Evolutionary conservation across 2,888 invertebrate species (phyloP).

Genomic region (Lasiommata megera): DNA sequence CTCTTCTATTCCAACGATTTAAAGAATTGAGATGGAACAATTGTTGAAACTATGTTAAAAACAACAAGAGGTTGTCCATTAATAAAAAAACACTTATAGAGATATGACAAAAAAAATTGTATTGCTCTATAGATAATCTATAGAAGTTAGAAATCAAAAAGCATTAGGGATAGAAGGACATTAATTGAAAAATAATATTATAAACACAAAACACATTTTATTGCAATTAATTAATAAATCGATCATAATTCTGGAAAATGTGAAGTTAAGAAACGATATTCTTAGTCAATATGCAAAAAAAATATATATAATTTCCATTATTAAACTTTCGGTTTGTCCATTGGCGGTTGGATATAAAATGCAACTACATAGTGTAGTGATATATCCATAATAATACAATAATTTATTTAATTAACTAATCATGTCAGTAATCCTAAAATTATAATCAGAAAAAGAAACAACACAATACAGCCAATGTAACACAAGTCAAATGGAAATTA

Average conservation of each 20-base stretch:
- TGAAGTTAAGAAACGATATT: background rate
- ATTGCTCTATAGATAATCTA: no score
- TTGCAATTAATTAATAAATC: background rate
- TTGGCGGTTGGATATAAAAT: background rate
- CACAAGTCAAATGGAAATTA: background rate
- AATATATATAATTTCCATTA: background rate
- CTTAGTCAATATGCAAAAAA: background rate
- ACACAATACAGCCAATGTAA: conserved; percentile 1
- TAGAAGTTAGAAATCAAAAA: background rate
- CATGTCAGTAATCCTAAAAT: background rate
- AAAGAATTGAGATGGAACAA: background rate
- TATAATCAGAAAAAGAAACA: background rate
- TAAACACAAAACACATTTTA: conserved; percentile 10
- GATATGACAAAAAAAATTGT: no score
- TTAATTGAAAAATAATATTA: conserved; percentile 2
- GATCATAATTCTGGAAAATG: background rate
- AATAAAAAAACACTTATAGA: background rate
- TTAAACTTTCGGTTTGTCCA: no score
- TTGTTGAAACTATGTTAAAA: no score
- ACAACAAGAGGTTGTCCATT: no score
- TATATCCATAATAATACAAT: background rate
- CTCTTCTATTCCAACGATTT: background rate
- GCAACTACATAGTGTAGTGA: background rate
- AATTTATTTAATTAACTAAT: no score
- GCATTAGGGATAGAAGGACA: conserved; percentile 1